Evolutionary conservation across 2,797 vertebrate genomes (phyloP).

Genomic region (Urosaurus nigricauda): DNA sequence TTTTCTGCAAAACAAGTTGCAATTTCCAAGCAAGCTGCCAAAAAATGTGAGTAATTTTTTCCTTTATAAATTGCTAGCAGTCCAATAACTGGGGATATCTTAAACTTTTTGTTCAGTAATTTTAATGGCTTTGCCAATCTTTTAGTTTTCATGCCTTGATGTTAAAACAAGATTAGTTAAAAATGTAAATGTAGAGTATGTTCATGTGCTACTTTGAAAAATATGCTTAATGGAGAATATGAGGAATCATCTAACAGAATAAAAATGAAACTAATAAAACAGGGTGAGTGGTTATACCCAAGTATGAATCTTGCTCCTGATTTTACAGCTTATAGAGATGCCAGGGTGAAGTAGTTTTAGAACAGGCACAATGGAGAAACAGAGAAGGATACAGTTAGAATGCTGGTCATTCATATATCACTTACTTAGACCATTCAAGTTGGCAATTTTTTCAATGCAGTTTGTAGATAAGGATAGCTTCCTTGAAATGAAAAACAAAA

Average conservation of each 20-base stretch:
- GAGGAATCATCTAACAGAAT: not conserved
- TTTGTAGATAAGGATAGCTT: slow-evolving; percentile 96
- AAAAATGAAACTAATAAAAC: not conserved
- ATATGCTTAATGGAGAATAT: not conserved
- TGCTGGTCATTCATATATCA: slow-evolving; percentile 64
- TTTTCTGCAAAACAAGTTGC: too few relatives aligned
- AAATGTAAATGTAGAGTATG: not conserved
- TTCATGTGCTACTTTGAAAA: not conserved
- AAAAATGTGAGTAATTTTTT: too few relatives aligned
- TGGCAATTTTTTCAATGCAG: slow-evolving; percentile 97
- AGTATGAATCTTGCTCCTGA: not conserved
- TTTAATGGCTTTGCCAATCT: too few relatives aligned
- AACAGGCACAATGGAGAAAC: not conserved
- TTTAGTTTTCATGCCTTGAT: slow-evolving; percentile 5
- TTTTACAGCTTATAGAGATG: not conserved
- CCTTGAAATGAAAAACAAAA: slow-evolving; percentile 81
- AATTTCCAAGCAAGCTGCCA: too few relatives aligned
- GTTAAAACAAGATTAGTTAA: not conserved
- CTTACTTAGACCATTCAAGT: slow-evolving; percentile 95
- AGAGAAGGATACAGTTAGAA: slow-evolving; percentile 53
- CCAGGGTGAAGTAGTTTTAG: slow-evolving; percentile 11
- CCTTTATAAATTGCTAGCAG: too few relatives aligned
- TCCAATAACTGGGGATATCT: too few relatives aligned
- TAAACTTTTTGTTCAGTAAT: too few relatives aligned
- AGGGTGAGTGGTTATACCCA: not conserved